Conservation (phyloP, 2,888 invertebrate species). For the Eudemis profundana region DNA sequence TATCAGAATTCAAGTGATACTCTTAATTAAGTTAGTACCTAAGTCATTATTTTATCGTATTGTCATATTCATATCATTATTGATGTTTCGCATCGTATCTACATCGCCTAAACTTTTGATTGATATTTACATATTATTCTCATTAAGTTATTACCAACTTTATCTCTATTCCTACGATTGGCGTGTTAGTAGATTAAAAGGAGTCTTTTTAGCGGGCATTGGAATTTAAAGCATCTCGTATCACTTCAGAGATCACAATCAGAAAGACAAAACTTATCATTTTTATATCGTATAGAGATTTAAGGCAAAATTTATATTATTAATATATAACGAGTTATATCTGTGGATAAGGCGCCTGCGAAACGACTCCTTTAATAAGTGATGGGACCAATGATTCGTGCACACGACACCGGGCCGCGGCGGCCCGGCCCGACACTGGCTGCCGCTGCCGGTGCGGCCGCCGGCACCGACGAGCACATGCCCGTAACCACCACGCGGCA, state of each 20-base stretch:
- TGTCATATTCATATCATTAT: slow-evolving; percentile 49
- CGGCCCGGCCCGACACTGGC: slow-evolving; percentile 8
- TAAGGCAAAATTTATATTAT: slow-evolving; percentile 12
- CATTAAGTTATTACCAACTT: slow-evolving; percentile 50
- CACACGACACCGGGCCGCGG: slow-evolving; percentile 50
- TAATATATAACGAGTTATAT: slow-evolving; percentile 9
- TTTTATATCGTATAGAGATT: slow-evolving; percentile 26
- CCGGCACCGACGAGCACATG: not conserved
- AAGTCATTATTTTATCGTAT: slow-evolving; percentile 47
- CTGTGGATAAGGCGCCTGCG: slow-evolving; percentile 40
- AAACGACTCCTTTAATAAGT: slow-evolving; percentile 66
- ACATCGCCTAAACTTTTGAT: slow-evolving; percentile 52
- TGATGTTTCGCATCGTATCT: slow-evolving; percentile 46
- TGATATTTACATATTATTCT: slow-evolving; percentile 48
- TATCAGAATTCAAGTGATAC: slow-evolving; percentile 33
- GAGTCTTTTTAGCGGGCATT: slow-evolving; percentile 52
- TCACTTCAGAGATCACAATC: slow-evolving; percentile 13
- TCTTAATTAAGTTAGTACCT: slow-evolving; percentile 32
- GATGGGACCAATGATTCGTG: slow-evolving; percentile 77
- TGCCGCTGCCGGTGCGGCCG: slow-evolving; percentile 1
- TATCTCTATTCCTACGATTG: slow-evolving; percentile 53
- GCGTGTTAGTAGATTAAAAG: slow-evolving; percentile 54
- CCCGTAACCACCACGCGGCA: slow-evolving; percentile 28
- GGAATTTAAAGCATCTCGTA: slow-evolving; percentile 20
- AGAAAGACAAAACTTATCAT: not conserved